Conservation (phyloP, 2,113 vertebrate genomes). For the Hyperopisus bebe region DNA sequence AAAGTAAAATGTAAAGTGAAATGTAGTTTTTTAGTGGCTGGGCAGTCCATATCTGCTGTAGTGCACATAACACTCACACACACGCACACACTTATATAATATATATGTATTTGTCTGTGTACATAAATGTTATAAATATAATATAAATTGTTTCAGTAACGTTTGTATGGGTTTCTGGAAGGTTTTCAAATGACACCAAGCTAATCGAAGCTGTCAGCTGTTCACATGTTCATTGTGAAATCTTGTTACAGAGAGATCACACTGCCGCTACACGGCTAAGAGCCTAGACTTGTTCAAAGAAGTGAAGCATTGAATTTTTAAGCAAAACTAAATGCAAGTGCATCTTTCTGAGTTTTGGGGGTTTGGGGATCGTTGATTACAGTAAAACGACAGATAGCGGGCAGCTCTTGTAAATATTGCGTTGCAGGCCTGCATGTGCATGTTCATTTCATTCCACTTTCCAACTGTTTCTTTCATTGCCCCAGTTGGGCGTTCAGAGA, state of each 20-base stretch:
- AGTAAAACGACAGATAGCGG: not conserved
- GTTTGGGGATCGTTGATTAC: not conserved
- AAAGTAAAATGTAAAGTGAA: not conserved
- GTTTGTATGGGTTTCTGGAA: not conserved
- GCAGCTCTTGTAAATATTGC: not conserved
- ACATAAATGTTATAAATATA: not conserved
- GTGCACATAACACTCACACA: not conserved
- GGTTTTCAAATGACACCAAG: no score
- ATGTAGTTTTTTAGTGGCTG: not conserved
- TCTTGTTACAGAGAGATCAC: not conserved
- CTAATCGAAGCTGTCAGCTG: not conserved
- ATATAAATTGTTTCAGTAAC: no score
- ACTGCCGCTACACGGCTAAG: not conserved
- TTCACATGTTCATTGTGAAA: not conserved
- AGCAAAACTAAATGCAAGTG: not conserved
- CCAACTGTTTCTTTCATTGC: not conserved
- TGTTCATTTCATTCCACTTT: not conserved
- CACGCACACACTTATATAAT: not conserved
- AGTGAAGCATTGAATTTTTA: not conserved
- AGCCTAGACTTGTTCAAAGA: not conserved
- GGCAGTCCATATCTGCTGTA: not conserved
- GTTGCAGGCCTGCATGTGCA: not conserved
- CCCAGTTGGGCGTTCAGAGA: not conserved
- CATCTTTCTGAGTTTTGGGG: not conserved
- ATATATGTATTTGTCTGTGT: not conserved